Conservation (phyloP, 2,113 vertebrate genomes). For the Stictonetta naevosa region DNA sequence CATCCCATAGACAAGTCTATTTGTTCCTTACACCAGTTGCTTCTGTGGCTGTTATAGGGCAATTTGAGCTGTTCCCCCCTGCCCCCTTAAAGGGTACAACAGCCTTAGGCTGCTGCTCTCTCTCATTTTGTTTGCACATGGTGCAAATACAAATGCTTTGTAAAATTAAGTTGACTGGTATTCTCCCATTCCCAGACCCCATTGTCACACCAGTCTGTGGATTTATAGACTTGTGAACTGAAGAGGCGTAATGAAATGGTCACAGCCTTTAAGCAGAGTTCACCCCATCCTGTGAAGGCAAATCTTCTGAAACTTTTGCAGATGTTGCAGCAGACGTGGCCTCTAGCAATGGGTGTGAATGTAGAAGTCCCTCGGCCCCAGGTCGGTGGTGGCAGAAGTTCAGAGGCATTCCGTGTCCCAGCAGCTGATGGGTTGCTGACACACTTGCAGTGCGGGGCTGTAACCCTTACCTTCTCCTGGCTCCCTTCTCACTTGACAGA, state of each 20-base stretch:
- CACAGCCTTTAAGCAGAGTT: not conserved
- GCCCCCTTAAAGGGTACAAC: not conserved
- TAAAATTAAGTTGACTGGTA: not conserved
- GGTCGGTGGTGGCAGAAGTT: not conserved
- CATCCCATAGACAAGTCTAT: slow-evolving; percentile 41
- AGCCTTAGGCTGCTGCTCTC: not conserved
- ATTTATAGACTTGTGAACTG: too few relatives aligned
- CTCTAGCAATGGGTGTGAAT: rapidly evolving
- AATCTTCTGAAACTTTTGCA: not conserved
- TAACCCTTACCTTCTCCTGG: too few relatives aligned
- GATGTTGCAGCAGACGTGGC: not conserved
- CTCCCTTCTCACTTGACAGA: not conserved
- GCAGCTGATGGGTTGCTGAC: not conserved
- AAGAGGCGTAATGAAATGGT: too few relatives aligned
- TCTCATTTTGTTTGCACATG: not conserved
- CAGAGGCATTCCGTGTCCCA: not conserved
- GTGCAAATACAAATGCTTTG: not conserved
- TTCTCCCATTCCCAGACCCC: not conserved
- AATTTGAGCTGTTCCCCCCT: not conserved
- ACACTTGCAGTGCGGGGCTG: not conserved
- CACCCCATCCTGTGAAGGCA: not conserved
- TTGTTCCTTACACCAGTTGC: not conserved
- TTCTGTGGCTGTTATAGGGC: not conserved
- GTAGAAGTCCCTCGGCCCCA: not conserved
- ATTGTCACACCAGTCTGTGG: too few relatives aligned